phyloP scores from a whole-genome alignment of 2,113 vertebrate species.

The Lophochroa leadbeateri region DNA sequence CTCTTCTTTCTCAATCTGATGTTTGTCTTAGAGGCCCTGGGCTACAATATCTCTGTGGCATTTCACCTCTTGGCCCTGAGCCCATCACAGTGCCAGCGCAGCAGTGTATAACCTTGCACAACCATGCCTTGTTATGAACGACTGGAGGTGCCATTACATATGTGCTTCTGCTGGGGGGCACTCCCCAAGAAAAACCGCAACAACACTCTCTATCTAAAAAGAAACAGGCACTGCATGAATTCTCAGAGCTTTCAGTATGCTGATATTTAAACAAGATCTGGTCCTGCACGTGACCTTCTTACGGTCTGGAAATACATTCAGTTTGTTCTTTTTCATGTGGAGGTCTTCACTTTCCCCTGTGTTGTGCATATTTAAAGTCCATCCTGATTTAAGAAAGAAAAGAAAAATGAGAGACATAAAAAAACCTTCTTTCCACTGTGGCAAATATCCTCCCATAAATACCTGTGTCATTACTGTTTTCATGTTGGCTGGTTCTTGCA shows the following conservation, averaged over 20 bases:
- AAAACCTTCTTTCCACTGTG: background rate
- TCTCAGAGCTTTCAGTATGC: rapidly evolving
- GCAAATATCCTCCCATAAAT: background rate
- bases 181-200: background rate
- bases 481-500: background rate
- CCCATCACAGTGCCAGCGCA: background rate
- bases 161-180: background rate
- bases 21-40: slow-evolving; percentile 5
- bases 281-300: background rate
- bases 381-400: background rate
- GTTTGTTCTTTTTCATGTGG: background rate
- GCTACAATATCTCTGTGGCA: background rate
- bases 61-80: background rate
- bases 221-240: background rate
- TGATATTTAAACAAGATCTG: background rate
- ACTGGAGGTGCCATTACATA: background rate
- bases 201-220: background rate
- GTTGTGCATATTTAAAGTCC: background rate
- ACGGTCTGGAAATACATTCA: background rate
- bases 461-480: background rate
- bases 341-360: background rate
- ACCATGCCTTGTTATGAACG: background rate
- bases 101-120: background rate
- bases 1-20: background rate
- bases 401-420: background rate